Evolutionary conservation across 1,140 invertebrate species (phyloP).

Genomic region (Drosophila sturtevanti): DNA sequence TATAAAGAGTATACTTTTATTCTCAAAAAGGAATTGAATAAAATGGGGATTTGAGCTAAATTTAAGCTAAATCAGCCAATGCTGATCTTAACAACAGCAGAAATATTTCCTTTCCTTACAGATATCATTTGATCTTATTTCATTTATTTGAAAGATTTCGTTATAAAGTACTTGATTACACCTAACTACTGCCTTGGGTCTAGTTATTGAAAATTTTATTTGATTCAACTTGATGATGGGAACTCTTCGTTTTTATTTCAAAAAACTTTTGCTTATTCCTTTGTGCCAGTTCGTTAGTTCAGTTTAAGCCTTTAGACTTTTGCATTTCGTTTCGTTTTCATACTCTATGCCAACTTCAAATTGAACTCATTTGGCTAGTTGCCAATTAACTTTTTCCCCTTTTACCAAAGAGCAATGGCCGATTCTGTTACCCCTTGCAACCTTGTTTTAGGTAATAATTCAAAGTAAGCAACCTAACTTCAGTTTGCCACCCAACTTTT

Average conservation of each 20-base stretch:
- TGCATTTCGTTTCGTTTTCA: not conserved
- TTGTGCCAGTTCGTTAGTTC: not conserved
- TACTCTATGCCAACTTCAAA: slow-evolving; percentile 34
- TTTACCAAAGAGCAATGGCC: slow-evolving; percentile 32
- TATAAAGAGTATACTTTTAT: not conserved
- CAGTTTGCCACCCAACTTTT: not conserved
- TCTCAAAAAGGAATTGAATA: not conserved
- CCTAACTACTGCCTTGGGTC: too few species aligned
- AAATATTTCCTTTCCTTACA: too few species aligned
- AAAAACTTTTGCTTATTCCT: not conserved
- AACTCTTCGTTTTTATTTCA: too few species aligned
- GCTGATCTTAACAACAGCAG: too few species aligned
- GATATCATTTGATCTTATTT: too few species aligned
- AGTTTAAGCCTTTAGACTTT: not conserved
- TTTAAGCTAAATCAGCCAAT: too few species aligned
- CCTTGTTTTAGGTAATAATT: slow-evolving; percentile 46
- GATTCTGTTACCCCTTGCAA: slow-evolving; percentile 35
- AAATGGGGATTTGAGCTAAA: not conserved
- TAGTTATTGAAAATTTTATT: too few species aligned
- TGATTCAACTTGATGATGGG: too few species aligned
- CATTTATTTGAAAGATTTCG: too few species aligned
- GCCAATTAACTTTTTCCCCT: slow-evolving; percentile 47
- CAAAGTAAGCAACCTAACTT: slow-evolving; percentile 18
- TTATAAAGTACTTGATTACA: too few species aligned
- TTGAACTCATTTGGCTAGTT: slow-evolving; percentile 59